A percentile compares a stretch with the other conserved stretches of the same genome.
These are phyloP conservation scores for Triplophysa tibetana DNA, from an alignment of 2,113 vertebrate genomes.

Conservation along the genomic window DNA sequence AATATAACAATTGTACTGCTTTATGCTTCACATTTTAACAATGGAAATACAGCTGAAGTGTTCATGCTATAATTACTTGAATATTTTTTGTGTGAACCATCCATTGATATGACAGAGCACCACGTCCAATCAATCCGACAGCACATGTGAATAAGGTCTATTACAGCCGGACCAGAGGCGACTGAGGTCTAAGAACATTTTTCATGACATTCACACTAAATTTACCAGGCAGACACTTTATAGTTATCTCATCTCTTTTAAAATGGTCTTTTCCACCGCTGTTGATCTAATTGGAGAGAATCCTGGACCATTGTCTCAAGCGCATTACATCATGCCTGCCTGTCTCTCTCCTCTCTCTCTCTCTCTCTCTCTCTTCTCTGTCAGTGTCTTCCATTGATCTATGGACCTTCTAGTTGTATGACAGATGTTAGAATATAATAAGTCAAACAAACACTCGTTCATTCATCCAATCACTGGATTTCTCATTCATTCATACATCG, in stretches of 20 bases:
- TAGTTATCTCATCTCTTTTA: slow-evolving; percentile 44
- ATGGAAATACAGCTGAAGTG: neutral
- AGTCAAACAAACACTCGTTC: neutral
- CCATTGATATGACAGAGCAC: neutral
- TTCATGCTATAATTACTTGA: neutral
- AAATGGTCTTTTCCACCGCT: slow-evolving; percentile 59
- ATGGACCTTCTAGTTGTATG: slow-evolving; percentile 33
- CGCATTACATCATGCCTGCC: slow-evolving; percentile 89
- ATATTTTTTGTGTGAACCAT: neutral
- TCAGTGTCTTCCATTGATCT: slow-evolving; percentile 40
- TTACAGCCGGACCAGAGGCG: slow-evolving; percentile 42
- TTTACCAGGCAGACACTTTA: neutral
- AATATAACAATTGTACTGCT: neutral
- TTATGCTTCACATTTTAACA: neutral
- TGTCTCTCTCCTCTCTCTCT: slow-evolving; percentile 74
- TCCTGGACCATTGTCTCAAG: slow-evolving; percentile 94
- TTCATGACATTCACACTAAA: neutral
- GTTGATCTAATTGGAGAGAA: slow-evolving; percentile 80
- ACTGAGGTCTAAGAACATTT: neutral
- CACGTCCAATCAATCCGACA: slow-evolving; percentile 27
- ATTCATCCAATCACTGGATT: slow-evolving; percentile 23
- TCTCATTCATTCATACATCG: slow-evolving; percentile 23
- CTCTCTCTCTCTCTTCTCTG: slow-evolving; percentile 70
- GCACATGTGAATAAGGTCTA: slow-evolving; percentile 57
- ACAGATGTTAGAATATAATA: neutral